A percentile compares a stretch with the other conserved stretches of the same genome.
Conservation (phyloP, 2,113 vertebrate genomes). For the Varanus salvator region DNA sequence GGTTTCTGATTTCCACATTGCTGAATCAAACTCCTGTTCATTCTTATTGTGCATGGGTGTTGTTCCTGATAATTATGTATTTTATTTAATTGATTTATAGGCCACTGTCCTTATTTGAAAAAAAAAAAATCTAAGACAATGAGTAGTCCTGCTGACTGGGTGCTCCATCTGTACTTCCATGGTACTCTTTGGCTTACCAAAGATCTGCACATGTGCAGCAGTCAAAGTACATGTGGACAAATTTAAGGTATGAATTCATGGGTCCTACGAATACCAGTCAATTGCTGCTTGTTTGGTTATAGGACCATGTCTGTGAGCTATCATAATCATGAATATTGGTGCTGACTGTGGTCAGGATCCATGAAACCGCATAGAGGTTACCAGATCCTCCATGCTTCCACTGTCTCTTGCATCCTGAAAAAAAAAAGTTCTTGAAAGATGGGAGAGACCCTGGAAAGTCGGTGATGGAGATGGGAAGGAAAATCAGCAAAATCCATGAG, state of each 20-base stretch:
- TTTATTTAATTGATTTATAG: no score
- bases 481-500: neutral
- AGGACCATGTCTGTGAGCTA: neutral
- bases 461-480: neutral
- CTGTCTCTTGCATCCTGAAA: neutral
- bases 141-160: neutral
- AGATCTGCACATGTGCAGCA: neutral
- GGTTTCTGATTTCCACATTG: no score
- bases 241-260: neutral
- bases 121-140: no score
- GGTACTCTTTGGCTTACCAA: neutral
- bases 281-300: neutral
- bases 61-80: neutral
- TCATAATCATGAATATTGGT: neutral
- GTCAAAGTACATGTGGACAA: neutral
- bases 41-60: neutral
- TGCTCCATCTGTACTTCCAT: neutral
- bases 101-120: no score
- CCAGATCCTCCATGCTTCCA: neutral
- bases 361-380: neutral
- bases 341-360: neutral
- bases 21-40: no score
- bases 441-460: neutral
- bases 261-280: neutral
- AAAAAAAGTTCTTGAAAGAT: neutral